phyloP scores from a whole-genome alignment of 1,140 invertebrate species.

The Limonius californicus region DNA sequence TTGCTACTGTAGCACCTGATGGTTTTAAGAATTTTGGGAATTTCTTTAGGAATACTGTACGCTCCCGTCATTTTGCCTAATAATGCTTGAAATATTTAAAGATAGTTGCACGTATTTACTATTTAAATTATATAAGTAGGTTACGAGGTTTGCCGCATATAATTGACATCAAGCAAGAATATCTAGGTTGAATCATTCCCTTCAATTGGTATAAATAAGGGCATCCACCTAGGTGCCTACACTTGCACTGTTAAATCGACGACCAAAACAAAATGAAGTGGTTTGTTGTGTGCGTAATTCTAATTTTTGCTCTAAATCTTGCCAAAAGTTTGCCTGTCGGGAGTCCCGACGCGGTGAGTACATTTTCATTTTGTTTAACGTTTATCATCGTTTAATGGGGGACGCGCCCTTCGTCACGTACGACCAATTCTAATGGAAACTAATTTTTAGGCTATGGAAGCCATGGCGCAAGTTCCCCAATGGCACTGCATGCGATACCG shows the following conservation, averaged over 20 bases:
- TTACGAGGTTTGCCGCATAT: constrained; percentile 7
- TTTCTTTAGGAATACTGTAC: no score
- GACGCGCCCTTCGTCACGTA: background rate
- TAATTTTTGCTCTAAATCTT: constrained; percentile 15
- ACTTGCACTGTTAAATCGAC: constrained; percentile 3
- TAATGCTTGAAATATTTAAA: background rate
- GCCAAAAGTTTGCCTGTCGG: constrained; percentile 18
- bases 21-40: no score
- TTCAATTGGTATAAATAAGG: constrained; percentile 14
- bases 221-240: constrained; percentile 4
- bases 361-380: background rate
- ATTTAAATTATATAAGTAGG: constrained; percentile 4
- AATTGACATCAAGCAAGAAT: constrained; percentile 3
- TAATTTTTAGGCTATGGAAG: constrained; percentile 51
- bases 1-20: no score
- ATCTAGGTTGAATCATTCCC: constrained; percentile 12
- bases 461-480: constrained; percentile 68
- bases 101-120: background rate
- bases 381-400: no score
- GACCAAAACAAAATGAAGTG: constrained; percentile 14
- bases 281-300: constrained; percentile 7
- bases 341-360: constrained; percentile 24
- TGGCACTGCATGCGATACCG: constrained; percentile 76
- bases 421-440: background rate
- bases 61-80: no score